Evolutionary conservation across 2,888 invertebrate genomes (phyloP).

Genomic region (Lasioglossum morio): DNA sequence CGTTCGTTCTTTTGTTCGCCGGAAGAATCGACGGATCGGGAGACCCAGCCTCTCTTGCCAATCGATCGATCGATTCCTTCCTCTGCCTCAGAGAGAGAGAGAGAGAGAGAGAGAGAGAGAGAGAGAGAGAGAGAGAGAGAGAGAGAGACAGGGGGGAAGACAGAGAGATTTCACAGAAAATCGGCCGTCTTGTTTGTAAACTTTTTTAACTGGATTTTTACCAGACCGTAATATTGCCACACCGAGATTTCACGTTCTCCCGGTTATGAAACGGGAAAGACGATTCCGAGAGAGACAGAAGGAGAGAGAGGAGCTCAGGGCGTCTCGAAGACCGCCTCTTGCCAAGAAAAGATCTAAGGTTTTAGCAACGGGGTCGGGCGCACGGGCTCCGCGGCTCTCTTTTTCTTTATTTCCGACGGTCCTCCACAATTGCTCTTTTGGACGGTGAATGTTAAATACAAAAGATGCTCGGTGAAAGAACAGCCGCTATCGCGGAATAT

Average conservation of each 20-base stretch:
- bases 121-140: too few relatives aligned
- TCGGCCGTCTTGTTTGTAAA: neutral
- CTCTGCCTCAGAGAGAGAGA: neutral
- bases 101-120: too few relatives aligned
- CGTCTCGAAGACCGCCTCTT: slow-evolving; percentile 18
- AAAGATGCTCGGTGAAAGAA: neutral
- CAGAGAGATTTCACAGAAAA: neutral
- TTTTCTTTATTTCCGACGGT: slow-evolving; percentile 22
- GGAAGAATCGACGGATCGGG: slow-evolving; percentile 40
- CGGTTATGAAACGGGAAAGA: slow-evolving; percentile 6
- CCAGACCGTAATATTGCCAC: neutral
- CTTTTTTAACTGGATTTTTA: slow-evolving; percentile 9
- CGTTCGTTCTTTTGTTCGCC: slow-evolving; percentile 45
- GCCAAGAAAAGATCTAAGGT: slow-evolving; percentile 23
- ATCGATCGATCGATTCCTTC: slow-evolving; percentile 48
- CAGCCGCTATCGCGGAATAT: neutral
- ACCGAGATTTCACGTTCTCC: neutral
- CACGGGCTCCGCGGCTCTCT: neutral
- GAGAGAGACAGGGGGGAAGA: too few relatives aligned
- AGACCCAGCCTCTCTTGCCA: neutral
- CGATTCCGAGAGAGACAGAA: neutral
- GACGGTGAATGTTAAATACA: slow-evolving; percentile 7
- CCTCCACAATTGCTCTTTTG: slow-evolving; percentile 26
- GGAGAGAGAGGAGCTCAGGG: neutral
- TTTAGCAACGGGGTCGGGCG: slow-evolving; percentile 1